Base-by-base conservation (phyloP, 2,113 vertebrate species). In the Polypterus senegalus region DNA sequence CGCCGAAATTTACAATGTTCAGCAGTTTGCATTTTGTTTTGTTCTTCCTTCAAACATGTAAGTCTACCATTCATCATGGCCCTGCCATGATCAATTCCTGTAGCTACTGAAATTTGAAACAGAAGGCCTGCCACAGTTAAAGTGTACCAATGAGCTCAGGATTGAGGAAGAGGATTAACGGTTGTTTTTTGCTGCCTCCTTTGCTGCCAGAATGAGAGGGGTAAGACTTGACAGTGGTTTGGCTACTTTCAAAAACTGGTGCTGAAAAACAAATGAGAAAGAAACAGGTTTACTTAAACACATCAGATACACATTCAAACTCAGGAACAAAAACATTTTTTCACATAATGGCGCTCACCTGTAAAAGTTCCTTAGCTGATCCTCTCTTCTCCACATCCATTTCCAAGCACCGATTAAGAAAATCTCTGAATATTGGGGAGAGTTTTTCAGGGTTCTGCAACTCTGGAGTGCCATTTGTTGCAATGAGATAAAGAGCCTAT, bases 351-450 rank as follows among this genome's bases (percentile, higher is more conserved):
- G 7, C 47, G 27, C 55, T 68, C 66, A 98, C 95, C 92, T 97
- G 93, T 3, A 98, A 81, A 1, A 98, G 83, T 51, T 97, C 94
- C 74, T 92, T 94, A 2, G 94, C 94, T 0, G 93, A 96, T 0
- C 92, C 93, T 71, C 95, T 89, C 77, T 95, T 97, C 65, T 98
- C 95, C 74, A 98, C 95, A 0, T 98, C 95, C 94, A 98, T 98
- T 76, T 98, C 95, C 60, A 98, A 86, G 74, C 95, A 97, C 67
- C 89, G 80, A 69, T 89, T 96, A 64, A 98, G 79, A 73, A 98
- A 98, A 76, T 98, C 94, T 76, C 92, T 78, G 77, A 98, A 98
- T 55, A 88, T 82, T 3, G 76, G 59, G 0, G 93, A 93, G 60
- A 97, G 87, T 62, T 97, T 97, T 79, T 97, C 95, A 0, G 95